These are phyloP conservation scores for Chromis chromis DNA, from an alignment of 2,797 vertebrate species.

Conservation along the genomic window DNA sequence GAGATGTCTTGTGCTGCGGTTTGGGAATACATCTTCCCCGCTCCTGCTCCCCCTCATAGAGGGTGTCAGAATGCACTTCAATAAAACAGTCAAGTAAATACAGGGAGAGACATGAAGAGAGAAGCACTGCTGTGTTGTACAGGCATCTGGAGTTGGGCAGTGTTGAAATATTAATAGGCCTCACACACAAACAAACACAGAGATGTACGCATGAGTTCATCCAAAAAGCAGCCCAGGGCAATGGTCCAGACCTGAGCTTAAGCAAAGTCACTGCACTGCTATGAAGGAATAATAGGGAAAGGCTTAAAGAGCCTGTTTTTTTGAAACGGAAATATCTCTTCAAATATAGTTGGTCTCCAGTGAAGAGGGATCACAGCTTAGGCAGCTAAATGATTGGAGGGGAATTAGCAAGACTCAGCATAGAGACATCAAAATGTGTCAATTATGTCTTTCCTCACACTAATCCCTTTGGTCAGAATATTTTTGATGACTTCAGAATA, in stretches of 20 bases:
- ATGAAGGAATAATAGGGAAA: constrained; percentile 70
- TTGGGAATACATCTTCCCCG: constrained; percentile 73
- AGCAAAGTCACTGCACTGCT: constrained; percentile 76
- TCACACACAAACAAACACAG: constrained; percentile 84
- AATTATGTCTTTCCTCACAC: constrained; percentile 67
- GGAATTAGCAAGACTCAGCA: constrained; percentile 71
- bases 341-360: constrained; percentile 68
- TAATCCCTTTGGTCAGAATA: constrained; percentile 66
- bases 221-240: constrained; percentile 83
- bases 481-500: constrained; percentile 67
- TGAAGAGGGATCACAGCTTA: constrained; percentile 74
- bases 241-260: constrained; percentile 78
- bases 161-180: constrained; percentile 87
- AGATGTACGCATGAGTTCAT: constrained; percentile 81
- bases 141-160: constrained; percentile 81
- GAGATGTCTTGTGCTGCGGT: constrained; percentile 70
- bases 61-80: constrained; percentile 84
- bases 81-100: constrained; percentile 81
- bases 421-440: constrained; percentile 76
- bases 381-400: constrained; percentile 69
- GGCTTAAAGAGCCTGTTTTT: constrained; percentile 69
- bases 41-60: constrained; percentile 69
- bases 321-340: constrained; percentile 68
- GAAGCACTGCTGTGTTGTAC: constrained; percentile 79
- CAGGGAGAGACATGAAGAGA: constrained; percentile 78